Conservation (phyloP, 2,888 invertebrate species). For the Nipponacmea schrenckii region DNA sequence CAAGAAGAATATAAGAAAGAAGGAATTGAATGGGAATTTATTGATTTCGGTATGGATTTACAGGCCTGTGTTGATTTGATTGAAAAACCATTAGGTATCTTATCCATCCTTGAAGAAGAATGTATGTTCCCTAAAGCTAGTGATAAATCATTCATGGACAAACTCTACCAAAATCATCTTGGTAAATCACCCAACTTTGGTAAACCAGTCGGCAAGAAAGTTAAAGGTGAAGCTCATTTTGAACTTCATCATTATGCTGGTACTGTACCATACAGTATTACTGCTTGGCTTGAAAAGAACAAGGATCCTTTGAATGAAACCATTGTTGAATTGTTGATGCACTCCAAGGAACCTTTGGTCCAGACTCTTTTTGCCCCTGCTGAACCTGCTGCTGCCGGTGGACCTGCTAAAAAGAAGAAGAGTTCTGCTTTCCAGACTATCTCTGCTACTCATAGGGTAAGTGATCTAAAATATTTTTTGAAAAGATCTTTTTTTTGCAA, state of each 20-base stretch:
- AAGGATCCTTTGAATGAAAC: conserved; percentile 99
- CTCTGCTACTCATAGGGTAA: conserved; percentile 94
- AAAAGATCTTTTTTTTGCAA: no score
- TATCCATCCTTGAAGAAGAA: conserved; percentile 99
- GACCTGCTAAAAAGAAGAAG: conserved; percentile 89
- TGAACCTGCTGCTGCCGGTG: conserved; percentile 25
- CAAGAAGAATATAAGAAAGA: conserved; percentile 95
- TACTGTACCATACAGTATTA: conserved; percentile 97
- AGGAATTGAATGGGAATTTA: conserved; percentile 94
- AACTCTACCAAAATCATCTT: conserved; percentile 98
- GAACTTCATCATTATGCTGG: conserved; percentile 99
- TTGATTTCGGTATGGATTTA: conserved; percentile 97
- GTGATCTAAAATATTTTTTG: not conserved
- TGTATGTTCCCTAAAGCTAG: conserved; percentile 99
- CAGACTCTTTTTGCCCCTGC: conserved; percentile 48
- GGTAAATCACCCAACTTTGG: conserved; percentile 77
- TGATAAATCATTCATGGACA: conserved; percentile 97
- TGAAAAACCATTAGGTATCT: conserved; percentile 95
- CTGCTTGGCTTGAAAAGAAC: conserved; percentile 99
- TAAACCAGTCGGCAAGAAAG: conserved; percentile 78
- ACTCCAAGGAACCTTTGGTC: conserved; percentile 69
- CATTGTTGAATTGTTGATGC: conserved; percentile 96
- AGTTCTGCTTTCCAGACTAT: conserved; percentile 98
- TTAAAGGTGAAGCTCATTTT: conserved; percentile 98
- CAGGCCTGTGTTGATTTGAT: conserved; percentile 90